Conservation (phyloP, 2,888 invertebrate species). For the Entomobrya proxima region DNA sequence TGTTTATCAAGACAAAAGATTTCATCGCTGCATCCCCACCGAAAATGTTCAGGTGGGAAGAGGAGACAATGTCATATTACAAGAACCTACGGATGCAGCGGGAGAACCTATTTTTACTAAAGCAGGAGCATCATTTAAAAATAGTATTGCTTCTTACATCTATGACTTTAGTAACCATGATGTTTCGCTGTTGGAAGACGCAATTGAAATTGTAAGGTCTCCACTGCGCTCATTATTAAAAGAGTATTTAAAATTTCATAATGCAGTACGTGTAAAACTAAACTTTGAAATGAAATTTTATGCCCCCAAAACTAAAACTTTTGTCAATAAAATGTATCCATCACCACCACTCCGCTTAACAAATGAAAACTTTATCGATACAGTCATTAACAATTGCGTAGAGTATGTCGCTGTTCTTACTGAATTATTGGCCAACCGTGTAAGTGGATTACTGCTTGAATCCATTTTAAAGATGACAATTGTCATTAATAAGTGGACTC, state of each 20-base stretch:
- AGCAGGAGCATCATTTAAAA: background rate
- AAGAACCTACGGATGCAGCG: background rate
- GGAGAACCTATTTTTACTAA: background rate
- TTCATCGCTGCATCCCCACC: too few species aligned
- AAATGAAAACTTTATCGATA: background rate
- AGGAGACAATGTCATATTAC: too few species aligned
- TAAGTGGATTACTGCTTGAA: background rate
- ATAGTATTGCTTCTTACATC: background rate
- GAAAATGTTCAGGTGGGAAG: too few species aligned
- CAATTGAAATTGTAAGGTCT: background rate
- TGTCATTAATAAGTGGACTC: background rate
- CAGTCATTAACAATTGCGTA: background rate
- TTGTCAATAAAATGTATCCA: background rate
- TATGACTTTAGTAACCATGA: background rate
- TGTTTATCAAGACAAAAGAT: too few species aligned
- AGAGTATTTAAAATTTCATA: background rate
- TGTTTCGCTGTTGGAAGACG: background rate
- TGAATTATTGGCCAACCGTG: background rate
- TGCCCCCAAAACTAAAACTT: background rate
- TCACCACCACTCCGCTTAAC: background rate
- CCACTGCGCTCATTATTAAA: background rate
- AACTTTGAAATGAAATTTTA: background rate
- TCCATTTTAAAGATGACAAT: background rate
- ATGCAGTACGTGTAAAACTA: background rate
- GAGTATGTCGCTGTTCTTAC: background rate